phyloP scores from a whole-genome alignment of 2,797 vertebrate species.

The Petrocephalus sullivani region DNA sequence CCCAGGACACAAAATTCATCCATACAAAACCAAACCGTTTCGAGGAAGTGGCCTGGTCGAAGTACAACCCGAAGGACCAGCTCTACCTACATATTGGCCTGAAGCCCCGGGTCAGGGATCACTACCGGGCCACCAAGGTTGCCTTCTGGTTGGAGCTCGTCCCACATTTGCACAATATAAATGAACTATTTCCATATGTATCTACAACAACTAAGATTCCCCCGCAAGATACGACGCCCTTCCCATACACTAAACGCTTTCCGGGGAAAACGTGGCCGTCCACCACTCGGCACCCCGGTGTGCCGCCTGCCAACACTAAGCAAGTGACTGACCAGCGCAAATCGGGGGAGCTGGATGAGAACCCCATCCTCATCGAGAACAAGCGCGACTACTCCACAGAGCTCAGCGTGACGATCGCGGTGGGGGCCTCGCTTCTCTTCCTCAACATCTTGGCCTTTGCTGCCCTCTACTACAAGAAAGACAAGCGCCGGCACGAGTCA shows the following conservation, averaged over 20 bases:
- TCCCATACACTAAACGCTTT: constrained; percentile 82
- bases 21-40: constrained; percentile 96
- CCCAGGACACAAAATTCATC: constrained; percentile 96
- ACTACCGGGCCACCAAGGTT: constrained; percentile 92
- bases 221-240: constrained; percentile 87
- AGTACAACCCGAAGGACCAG: constrained; percentile 96
- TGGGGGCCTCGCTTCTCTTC: constrained; percentile 85
- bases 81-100: constrained; percentile 92
- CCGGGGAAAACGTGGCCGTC: constrained; percentile 84
- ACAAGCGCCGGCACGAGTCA: constrained; percentile 85
- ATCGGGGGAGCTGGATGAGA: constrained; percentile 67
- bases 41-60: constrained; percentile 95
- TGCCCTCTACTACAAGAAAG: constrained; percentile 92
- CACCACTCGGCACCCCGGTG: constrained; percentile 87
- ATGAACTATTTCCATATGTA: constrained; percentile 90
- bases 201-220: constrained; percentile 94
- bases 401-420: constrained; percentile 86
- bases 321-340: constrained; percentile 79
- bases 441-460: constrained; percentile 93
- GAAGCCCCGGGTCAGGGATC: constrained; percentile 88
- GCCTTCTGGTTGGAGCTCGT: constrained; percentile 95
- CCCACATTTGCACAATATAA: constrained; percentile 90
- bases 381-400: constrained; percentile 90
- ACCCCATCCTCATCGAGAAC: constrained; percentile 82
- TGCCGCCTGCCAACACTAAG: constrained; percentile 80